Conservation (phyloP, 1,140 invertebrate genomes). For the Penaeus japonicus region DNA sequence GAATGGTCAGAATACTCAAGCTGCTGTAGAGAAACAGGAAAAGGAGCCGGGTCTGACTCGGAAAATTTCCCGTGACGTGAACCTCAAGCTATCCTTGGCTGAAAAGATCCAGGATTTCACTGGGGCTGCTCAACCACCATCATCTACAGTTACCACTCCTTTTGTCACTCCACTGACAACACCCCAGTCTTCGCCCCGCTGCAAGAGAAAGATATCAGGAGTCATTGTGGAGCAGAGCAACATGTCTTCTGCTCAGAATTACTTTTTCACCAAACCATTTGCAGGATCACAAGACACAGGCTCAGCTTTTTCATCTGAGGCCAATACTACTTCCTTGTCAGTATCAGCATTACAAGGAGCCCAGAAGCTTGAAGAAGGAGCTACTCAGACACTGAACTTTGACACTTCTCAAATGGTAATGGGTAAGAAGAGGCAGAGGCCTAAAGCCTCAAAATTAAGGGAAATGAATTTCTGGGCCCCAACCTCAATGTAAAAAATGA, state of each 20-base stretch:
- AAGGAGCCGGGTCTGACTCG: no score
- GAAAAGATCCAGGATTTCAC: background rate
- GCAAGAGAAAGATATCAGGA: background rate
- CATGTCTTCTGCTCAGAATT: constrained; percentile 4
- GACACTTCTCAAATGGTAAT: background rate
- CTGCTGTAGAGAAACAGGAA: no score
- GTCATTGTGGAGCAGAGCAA: constrained; percentile 9
- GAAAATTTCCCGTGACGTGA: no score
- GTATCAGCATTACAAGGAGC: background rate
- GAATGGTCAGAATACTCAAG: no score
- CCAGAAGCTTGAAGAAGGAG: constrained; percentile 7
- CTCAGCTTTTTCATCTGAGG: background rate
- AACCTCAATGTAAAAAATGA: constrained; percentile 21
- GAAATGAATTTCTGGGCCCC: constrained; percentile 48
- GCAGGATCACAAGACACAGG: background rate
- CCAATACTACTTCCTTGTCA: background rate
- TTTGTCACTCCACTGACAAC: constrained; percentile 1
- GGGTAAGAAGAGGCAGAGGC: background rate
- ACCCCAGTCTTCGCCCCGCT: background rate
- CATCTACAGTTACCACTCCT: background rate
- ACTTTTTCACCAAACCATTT: constrained; percentile 32
- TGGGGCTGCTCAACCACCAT: no score
- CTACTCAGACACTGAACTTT: background rate
- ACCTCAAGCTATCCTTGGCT: background rate
- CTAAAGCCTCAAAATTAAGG: constrained; percentile 24